Evolutionary conservation across 2,797 vertebrate genomes (phyloP), one percentile per base, ranked within the genome.

Genomic region (Gila robusta): DNA sequence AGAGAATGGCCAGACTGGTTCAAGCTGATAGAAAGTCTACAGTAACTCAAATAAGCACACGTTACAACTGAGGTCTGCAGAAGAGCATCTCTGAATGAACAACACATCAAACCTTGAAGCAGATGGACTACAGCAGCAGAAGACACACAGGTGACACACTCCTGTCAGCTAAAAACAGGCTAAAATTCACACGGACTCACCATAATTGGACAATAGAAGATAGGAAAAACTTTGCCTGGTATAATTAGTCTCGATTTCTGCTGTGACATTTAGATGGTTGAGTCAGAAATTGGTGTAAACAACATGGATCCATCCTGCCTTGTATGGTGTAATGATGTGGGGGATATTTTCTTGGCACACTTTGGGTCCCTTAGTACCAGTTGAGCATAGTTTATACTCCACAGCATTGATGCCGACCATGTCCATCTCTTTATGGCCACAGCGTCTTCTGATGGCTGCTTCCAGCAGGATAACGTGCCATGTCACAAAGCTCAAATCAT

Each of bases 221-320:
- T 6, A 37, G 73, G 28, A 76, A 54, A 54, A 76, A 54, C 1
- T 19, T 23, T 76, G 73, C 28, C 47, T 74, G 17, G 17, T 35
- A 28, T 35, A 49, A 54, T 21, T 19, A 77, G 19, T 56, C 49
- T 77, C 49, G 14, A 14, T 86, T 76, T 86, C 39, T 80, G 80
- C 70, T 86, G 83, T 4, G 3, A 86, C 71, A 82, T 86, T 73
- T 41, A 52, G 77, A 84, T 76, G 83, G 41, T 56, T 72, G 69
- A 79, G 70, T 88, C 82, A 88, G 85, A 87, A 85, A 87, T 88
- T 69, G 73, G 52, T 4, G 11, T 86, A 87, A 89, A 88, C 79
- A 90, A 56, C 84, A 86, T 79, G 39, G 76, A 81, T 88, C 69
- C 56, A 82, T 81, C 62, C 44, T 88, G 77, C 82, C 47, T 90